Conservation (phyloP, 2,113 vertebrate species). For the Rhipidura dahli region DNA sequence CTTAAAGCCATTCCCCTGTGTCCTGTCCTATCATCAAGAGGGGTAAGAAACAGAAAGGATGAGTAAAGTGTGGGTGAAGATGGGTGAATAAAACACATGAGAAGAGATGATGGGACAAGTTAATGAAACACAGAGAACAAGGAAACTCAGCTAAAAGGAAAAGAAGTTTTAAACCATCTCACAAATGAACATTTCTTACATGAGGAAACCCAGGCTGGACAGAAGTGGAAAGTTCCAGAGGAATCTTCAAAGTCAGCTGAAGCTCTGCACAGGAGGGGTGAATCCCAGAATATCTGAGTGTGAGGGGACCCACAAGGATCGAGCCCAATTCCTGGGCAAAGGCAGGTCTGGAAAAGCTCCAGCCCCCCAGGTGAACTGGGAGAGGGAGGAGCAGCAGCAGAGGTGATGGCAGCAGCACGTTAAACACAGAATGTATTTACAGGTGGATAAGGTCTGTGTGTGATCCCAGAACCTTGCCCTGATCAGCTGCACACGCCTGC, state of each 20-base stretch:
- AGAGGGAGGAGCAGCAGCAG: background rate
- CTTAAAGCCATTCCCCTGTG: background rate
- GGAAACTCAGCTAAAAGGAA: background rate
- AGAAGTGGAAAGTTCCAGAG: background rate
- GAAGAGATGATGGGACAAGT: background rate
- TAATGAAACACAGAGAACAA: background rate
- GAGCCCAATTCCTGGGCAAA: background rate
- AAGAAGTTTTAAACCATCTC: background rate
- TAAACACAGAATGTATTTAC: accelerated
- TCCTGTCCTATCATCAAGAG: background rate
- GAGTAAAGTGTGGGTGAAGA: background rate
- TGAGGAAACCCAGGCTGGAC: background rate
- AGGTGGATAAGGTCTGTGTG: accelerated
- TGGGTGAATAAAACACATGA: background rate
- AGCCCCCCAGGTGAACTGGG: accelerated
- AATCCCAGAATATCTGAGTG: background rate
- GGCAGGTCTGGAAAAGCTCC: background rate
- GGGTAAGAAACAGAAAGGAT: background rate
- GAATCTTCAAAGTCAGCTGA: accelerated
- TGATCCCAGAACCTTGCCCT: background rate
- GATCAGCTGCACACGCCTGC: background rate
- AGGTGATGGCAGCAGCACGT: accelerated
- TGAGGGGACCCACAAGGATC: background rate
- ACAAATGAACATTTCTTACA: background rate
- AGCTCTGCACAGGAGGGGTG: background rate